Evolutionary conservation across 2,797 vertebrate genomes (phyloP).

Genomic region (Halcyon badia): DNA sequence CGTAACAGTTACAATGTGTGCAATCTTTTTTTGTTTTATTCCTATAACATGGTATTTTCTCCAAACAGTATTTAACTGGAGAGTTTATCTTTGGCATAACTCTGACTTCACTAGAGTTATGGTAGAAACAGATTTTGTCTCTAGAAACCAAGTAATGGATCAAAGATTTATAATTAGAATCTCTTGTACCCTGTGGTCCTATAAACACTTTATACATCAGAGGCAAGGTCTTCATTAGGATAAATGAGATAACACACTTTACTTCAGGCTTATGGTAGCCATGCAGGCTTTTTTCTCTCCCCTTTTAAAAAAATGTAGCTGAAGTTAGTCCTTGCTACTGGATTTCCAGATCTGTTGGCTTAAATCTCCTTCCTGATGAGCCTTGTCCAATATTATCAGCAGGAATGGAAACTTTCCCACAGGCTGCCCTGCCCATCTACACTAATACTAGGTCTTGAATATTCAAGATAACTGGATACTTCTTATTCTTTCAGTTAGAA

Average conservation of each 20-base stretch:
- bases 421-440: neutral
- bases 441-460: neutral
- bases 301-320: neutral
- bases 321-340: neutral
- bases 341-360: neutral
- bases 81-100: neutral
- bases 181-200: neutral
- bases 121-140: neutral
- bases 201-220: constrained; percentile 27
- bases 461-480: neutral
- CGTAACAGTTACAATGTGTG: neutral
- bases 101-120: neutral
- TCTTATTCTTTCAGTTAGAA: constrained; percentile 1
- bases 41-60: neutral
- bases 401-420: neutral
- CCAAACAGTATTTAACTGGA: neutral
- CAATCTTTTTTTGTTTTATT: neutral
- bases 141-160: constrained; percentile 25
- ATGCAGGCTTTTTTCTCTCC: neutral
- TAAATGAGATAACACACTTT: neutral
- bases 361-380: neutral
- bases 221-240: constrained; percentile 16
- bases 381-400: neutral
- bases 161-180: constrained; percentile 32
- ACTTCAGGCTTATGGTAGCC: neutral